Conservation (phyloP, 2,797 vertebrate genomes). For the Novumbra hubbsi region DNA sequence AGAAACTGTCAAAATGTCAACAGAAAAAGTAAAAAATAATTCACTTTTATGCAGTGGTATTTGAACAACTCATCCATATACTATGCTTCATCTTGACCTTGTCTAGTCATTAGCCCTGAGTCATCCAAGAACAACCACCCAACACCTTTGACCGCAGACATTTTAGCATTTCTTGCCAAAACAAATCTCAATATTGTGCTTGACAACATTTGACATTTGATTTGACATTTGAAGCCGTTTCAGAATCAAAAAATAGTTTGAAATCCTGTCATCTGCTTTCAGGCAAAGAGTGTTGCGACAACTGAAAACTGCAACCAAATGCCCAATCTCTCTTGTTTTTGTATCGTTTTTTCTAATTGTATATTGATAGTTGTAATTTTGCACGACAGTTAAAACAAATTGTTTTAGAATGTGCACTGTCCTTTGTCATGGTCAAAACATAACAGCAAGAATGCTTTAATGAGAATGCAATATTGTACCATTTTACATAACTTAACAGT, state of each 20-base stretch:
- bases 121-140: neutral
- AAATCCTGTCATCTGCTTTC: neutral
- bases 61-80: neutral
- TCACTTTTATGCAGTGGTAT: neutral
- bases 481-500: too few species aligned
- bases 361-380: too few species aligned
- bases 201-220: constrained; percentile 7
- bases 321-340: neutral
- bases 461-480: too few species aligned
- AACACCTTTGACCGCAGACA: neutral
- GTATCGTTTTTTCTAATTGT: too few species aligned
- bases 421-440: too few species aligned
- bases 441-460: too few species aligned
- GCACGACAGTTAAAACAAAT: too few species aligned
- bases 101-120: neutral
- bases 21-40: neutral
- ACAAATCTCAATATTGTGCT: constrained; percentile 1
- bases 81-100: neutral
- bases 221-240: constrained; percentile 9
- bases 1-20: neutral
- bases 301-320: neutral
- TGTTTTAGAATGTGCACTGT: too few species aligned
- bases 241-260: constrained; percentile 4
- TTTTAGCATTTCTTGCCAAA: constrained; percentile 5
- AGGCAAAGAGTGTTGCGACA: neutral